Evolutionary conservation across 2,113 vertebrate species (phyloP).

Genomic region (Eulemur rufifrons): DNA sequence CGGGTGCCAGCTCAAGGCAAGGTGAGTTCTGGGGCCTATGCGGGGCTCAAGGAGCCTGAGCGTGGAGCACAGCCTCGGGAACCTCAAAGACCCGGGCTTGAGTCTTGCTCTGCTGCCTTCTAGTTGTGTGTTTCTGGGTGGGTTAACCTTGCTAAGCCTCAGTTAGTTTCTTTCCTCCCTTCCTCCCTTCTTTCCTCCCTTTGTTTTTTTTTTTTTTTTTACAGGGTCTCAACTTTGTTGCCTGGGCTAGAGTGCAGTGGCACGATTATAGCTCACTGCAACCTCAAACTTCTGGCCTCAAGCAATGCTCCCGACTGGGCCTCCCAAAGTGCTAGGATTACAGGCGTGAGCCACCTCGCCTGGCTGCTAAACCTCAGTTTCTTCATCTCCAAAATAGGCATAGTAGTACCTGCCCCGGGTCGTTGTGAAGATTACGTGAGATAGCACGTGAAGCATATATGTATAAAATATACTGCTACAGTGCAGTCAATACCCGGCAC

Average conservation of each 20-base stretch:
- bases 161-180: neutral
- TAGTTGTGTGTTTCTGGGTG: neutral
- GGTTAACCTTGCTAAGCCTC: neutral
- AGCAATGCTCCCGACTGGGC: too few relatives aligned
- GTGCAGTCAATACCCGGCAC: neutral
- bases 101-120: neutral
- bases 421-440: fast-evolving
- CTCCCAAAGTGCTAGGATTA: too few relatives aligned
- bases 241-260: too few relatives aligned
- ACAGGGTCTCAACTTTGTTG: neutral
- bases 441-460: fast-evolving
- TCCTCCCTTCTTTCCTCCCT: too few relatives aligned
- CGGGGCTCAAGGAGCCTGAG: neutral
- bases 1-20: neutral
- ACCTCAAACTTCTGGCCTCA: too few relatives aligned
- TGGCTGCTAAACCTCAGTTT: neutral
- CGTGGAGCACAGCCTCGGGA: neutral
- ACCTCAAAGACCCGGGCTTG: neutral
- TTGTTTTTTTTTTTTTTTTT: too few relatives aligned
- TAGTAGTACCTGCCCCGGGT: neutral
- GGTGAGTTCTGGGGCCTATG: neutral
- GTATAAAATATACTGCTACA: neutral
- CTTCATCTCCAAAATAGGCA: neutral
- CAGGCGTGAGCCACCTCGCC: too few relatives aligned
- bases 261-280: too few relatives aligned